Percentiles rank a stretch among this genome's conserved stretches.
Conservation (phyloP, 2,797 vertebrate genomes). For the Sebastes wilsoni region DNA sequence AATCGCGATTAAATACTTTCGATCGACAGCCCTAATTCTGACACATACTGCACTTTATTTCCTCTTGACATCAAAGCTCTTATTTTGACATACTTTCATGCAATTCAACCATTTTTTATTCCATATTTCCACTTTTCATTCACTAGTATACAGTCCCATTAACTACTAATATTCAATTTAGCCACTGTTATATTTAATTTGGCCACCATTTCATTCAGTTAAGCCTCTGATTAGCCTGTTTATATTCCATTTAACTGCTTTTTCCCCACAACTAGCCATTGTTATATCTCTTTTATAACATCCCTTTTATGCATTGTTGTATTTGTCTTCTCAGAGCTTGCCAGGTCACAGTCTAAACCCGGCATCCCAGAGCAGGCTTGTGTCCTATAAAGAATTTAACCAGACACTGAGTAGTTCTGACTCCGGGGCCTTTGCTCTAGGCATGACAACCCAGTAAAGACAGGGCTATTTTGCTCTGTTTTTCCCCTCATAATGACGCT, state of each 20-base stretch:
- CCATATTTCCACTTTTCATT: not conserved
- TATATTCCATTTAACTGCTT: constrained; percentile 3
- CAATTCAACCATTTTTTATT: not conserved
- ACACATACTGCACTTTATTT: not conserved
- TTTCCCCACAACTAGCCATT: not conserved
- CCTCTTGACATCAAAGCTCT: not conserved
- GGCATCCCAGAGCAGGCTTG: not conserved
- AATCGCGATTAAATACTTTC: too few relatives aligned
- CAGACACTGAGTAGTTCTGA: constrained; percentile 29
- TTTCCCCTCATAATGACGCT: not conserved
- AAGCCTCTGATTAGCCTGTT: constrained; percentile 5
- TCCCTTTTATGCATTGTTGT: constrained; percentile 10
- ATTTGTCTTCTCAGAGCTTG: constrained; percentile 19
- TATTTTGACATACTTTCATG: not conserved
- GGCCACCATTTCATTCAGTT: not conserved
- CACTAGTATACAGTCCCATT: not conserved
- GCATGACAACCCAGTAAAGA: not conserved
- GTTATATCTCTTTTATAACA: constrained; percentile 10
- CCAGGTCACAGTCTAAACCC: constrained; percentile 13
- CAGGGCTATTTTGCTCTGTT: not conserved
- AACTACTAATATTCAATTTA: not conserved
- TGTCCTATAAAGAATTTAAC: constrained; percentile 40
- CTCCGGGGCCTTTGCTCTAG: constrained; percentile 16
- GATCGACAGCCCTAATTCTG: too few relatives aligned
- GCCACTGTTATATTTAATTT: not conserved